Percentiles rank a stretch among this genome's conserved stretches.
These are phyloP conservation scores for Trachelus stipa DNA, from an alignment of 2,888 invertebrate species.

Conservation along the genomic window DNA sequence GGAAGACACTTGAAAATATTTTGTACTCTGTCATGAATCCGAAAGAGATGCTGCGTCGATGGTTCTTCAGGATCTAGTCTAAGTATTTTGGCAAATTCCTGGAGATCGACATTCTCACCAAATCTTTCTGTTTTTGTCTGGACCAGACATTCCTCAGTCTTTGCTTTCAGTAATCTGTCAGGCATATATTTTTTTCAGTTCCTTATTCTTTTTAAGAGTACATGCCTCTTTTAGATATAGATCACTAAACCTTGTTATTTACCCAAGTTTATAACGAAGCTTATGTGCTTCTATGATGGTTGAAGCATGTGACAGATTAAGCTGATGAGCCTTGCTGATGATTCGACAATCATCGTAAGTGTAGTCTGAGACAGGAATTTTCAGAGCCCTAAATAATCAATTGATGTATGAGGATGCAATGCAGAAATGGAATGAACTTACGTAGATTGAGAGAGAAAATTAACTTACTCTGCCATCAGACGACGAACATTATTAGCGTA, in stretches of 20 bases:
- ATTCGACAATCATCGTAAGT: constrained; percentile 92
- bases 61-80: constrained; percentile 71
- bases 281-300: constrained; percentile 84
- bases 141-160: constrained; percentile 63
- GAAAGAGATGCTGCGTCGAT: constrained; percentile 73
- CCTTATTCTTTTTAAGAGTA: neutral
- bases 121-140: constrained; percentile 49
- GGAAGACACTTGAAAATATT: neutral
- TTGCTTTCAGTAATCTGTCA: constrained; percentile 51
- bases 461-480: constrained; percentile 88
- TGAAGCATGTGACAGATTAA: constrained; percentile 82
- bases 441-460: constrained; percentile 10
- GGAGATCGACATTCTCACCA: constrained; percentile 52
- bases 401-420: neutral
- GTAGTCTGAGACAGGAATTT: constrained; percentile 89
- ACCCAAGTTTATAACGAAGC: constrained; percentile 82
- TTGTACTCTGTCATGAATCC: constrained; percentile 75
- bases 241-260: constrained; percentile 42
- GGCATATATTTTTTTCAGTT: neutral
- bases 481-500: constrained; percentile 91
- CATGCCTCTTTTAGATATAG: neutral
- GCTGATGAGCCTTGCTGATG: constrained; percentile 84
- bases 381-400: constrained; percentile 76
- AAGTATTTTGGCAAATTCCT: constrained; percentile 75
- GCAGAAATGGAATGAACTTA: constrained; percentile 6